Base-by-base conservation (phyloP, 2,113 vertebrate species). In the Grantiella picta region DNA sequence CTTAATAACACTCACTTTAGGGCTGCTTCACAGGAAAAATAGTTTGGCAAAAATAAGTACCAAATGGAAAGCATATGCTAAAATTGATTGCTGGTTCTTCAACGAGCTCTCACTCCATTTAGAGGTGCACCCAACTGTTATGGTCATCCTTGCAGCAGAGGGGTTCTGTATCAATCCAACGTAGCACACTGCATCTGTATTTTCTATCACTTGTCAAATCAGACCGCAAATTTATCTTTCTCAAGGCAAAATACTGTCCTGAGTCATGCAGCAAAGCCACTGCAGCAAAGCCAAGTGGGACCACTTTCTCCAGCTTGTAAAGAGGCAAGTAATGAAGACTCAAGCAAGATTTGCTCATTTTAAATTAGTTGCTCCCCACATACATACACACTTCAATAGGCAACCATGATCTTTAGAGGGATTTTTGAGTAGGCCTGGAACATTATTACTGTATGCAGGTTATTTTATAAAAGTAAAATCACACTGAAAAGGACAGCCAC, bases 11-110 rank as follows among this genome's bases (percentile, higher is more conserved):
- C 93, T 93, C 77, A 86, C 31, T 92, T 85, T 71, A 69, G 22
- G 50, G 23, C 28, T 82, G 29, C 35, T 93, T 94, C 91, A 63
- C 4, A 82, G n/a, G 76, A 96, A 96, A 92, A 94, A 91, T 12
- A 89, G 38, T 82, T 91, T 72, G 56, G 69, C 72, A 89, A 92
- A 88, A 94, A 25, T n/a, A 91, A 81, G 21, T 19, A 76, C 5
- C 40, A 87, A 87, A n/a, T 84, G 28, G 40, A 79, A 94, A 95
- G 64, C 65, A 94, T 86, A 94, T 79, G 72, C 49, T 86, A 28
- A 65, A 92, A 69, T 20, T n/a, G 5, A 29, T 90, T 86, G 61
- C 75, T 64, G 33, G 33, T 60, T 82, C 49, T 31, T 88, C 49
- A 59, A 27, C 5, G 31, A 45, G 53, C 23, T 68, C 33, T 16